A percentile compares a stretch with the other conserved stretches of the same genome.
phyloP scores from a whole-genome alignment of 2,113 vertebrate genomes.

The Centropus bengalensis region DNA sequence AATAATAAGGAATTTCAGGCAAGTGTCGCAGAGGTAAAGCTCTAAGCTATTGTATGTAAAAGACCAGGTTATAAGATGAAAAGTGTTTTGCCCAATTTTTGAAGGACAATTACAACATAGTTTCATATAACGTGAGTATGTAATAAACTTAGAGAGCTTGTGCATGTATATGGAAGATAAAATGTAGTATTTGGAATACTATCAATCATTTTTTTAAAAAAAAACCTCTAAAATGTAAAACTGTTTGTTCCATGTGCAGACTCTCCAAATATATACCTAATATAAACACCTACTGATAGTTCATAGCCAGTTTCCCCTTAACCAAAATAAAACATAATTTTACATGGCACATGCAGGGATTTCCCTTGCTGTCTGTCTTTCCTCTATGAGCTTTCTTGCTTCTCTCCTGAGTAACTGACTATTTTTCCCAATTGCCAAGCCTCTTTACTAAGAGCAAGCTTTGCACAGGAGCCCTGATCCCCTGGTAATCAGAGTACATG shows the following conservation, averaged over 20 bases:
- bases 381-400: neutral
- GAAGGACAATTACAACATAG: neutral
- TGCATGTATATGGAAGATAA: neutral
- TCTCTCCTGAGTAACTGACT: neutral
- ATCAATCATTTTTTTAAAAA: neutral
- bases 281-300: neutral
- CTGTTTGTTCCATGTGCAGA: neutral
- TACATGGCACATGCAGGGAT: neutral
- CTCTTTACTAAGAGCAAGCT: neutral
- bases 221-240: neutral
- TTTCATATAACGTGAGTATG: neutral
- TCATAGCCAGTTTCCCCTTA: neutral
- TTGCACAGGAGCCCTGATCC: accelerated
- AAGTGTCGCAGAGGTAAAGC: neutral
- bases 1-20: neutral
- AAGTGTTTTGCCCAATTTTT: neutral
- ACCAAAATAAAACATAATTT: neutral
- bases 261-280: neutral
- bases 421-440: neutral
- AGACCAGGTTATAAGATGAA: neutral
- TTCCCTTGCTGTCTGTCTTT: neutral
- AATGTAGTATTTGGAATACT: neutral
- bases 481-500: neutral
- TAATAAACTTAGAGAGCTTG: neutral
- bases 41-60: neutral